Conservation (phyloP, 1,140 invertebrate species). For the Maconellicoccus hirsutus region DNA sequence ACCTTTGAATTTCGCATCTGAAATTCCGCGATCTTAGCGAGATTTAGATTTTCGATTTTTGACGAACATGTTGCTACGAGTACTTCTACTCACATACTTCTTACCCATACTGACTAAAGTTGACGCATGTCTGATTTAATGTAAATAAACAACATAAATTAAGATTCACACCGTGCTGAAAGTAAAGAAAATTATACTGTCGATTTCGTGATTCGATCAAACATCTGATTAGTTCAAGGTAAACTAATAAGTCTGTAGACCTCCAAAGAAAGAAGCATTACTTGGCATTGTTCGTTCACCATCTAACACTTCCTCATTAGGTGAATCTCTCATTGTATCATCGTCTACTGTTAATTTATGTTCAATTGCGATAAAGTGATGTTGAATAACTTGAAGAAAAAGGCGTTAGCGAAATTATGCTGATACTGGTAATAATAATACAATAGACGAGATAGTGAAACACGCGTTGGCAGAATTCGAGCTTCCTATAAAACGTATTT, state of each 20-base stretch:
- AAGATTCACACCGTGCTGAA: too few relatives aligned
- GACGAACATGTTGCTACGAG: too few relatives aligned
- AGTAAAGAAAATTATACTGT: too few relatives aligned
- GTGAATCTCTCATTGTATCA: background rate
- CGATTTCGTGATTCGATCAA: too few relatives aligned
- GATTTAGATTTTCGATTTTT: too few relatives aligned
- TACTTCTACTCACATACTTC: too few relatives aligned
- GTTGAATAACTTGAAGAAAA: background rate
- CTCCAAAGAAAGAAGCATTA: background rate
- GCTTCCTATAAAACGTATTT: background rate
- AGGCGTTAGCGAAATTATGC: background rate
- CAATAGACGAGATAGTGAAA: background rate
- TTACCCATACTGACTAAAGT: too few relatives aligned
- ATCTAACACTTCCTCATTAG: background rate
- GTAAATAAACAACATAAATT: too few relatives aligned
- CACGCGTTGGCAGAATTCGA: background rate
- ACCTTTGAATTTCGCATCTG: too few relatives aligned
- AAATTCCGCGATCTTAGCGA: too few relatives aligned
- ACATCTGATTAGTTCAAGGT: background rate
- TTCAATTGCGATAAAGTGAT: background rate
- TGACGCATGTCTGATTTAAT: too few relatives aligned
- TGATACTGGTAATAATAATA: background rate
- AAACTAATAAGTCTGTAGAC: background rate
- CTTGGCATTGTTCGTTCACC: background rate
- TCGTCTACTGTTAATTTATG: background rate